These are phyloP conservation scores for Myodes glareolus DNA, from an alignment of 2,113 vertebrate species.

Conservation along the genomic window DNA sequence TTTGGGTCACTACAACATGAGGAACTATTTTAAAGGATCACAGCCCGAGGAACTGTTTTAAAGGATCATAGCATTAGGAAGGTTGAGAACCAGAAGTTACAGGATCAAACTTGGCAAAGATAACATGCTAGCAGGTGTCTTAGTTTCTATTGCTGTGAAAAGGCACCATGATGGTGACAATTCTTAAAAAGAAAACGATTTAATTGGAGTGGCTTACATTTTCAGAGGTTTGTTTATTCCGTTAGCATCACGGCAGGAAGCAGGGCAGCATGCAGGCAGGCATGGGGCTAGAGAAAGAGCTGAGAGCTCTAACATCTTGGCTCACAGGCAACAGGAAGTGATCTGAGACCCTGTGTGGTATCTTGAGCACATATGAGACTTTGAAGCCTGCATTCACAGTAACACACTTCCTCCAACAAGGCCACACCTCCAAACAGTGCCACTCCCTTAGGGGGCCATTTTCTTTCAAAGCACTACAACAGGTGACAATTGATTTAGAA, in stretches of 20 bases:
- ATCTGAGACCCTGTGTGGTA: not conserved
- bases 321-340: not conserved
- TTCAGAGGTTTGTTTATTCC: not conserved
- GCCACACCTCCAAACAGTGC: not conserved
- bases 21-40: not conserved
- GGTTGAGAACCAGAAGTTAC: not conserved
- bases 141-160: not conserved
- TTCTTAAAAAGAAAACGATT: not conserved
- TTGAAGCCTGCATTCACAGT: not conserved
- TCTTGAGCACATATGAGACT: not conserved
- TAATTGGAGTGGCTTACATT: not conserved
- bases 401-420: not conserved
- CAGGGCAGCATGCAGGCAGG: not conserved
- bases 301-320: not conserved
- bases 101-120: not conserved
- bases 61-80: not conserved
- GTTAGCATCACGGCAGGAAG: not conserved
- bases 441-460: not conserved
- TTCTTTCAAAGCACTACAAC: not conserved
- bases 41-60: not conserved
- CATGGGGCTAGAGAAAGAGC: not conserved
- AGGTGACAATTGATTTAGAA: not conserved
- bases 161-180: not conserved
- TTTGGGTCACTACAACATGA: not conserved
- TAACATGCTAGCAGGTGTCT: not conserved